Evolutionary conservation across 2,888 invertebrate species (phyloP).

Genomic region (Apotomis betuletana): DNA sequence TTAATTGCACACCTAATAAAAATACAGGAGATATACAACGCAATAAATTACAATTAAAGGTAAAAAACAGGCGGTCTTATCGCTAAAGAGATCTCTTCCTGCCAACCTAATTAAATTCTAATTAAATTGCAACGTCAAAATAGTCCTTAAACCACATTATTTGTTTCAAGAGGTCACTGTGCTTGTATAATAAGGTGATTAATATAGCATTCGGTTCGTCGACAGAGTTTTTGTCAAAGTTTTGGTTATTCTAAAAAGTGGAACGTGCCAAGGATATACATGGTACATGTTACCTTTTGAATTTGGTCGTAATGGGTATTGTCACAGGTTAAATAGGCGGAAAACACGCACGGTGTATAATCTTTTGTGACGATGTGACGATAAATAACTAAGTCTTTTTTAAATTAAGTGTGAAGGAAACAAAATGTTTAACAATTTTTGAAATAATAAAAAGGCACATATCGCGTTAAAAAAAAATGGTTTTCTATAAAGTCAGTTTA

Average conservation of each 20-base stretch:
- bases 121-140: not conserved
- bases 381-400: too few species aligned
- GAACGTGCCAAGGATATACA: not conserved
- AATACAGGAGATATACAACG: too few species aligned
- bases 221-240: conserved; percentile 22
- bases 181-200: conserved; percentile 23
- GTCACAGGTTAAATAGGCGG: conserved; percentile 16
- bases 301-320: not conserved
- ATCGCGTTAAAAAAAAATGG: too few species aligned
- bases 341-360: conserved; percentile 24
- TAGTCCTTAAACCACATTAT: not conserved
- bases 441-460: too few species aligned
- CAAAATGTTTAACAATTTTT: too few species aligned
- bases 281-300: not conserved
- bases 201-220: conserved; percentile 14
- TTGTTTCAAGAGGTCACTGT: not conserved
- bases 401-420: too few species aligned
- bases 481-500: too few species aligned
- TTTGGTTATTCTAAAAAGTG: not conserved
- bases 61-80: too few species aligned
- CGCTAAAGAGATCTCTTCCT: too few species aligned
- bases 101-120: too few species aligned
- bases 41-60: too few species aligned
- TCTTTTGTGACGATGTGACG: conserved; percentile 5
- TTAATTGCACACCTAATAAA: too few species aligned